Percentiles rank a stretch among this genome's conserved stretches.
Evolutionary conservation across 2,797 vertebrate genomes (phyloP).

Genomic region (Chlorospingus flavigularis): DNA sequence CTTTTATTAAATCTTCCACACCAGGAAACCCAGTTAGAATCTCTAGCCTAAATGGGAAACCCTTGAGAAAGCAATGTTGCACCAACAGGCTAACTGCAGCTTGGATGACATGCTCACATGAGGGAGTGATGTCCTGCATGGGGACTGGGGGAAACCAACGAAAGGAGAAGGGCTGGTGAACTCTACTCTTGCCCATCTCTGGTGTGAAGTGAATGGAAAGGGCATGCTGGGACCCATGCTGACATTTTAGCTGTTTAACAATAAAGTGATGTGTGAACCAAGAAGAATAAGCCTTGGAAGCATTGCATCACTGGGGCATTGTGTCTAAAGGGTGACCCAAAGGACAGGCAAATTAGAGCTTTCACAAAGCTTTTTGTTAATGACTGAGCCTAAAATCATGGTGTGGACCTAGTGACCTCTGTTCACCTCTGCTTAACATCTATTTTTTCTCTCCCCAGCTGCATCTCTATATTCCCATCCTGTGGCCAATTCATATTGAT

Average conservation of each 20-base stretch:
- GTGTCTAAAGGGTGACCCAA: background rate
- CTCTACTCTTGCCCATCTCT: background rate
- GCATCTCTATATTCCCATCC: background rate
- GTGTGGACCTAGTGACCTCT: background rate
- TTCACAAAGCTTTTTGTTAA: background rate
- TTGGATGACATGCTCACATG: background rate
- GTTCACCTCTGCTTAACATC: background rate
- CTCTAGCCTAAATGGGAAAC: background rate
- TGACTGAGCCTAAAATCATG: background rate
- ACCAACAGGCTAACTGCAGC: background rate
- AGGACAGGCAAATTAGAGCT: background rate
- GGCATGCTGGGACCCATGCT: fast-evolving
- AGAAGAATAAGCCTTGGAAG: background rate
- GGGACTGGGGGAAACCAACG: background rate
- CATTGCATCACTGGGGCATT: fast-evolving
- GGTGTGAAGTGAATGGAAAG: background rate
- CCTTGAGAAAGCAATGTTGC: background rate
- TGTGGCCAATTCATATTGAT: background rate
- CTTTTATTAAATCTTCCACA: background rate
- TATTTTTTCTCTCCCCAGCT: background rate
- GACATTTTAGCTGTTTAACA: background rate
- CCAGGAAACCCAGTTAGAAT: background rate
- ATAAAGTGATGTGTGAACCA: background rate
- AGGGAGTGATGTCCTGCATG: background rate
- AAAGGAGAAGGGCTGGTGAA: background rate